Evolutionary conservation across 2,888 invertebrate species (phyloP), one percentile per base, ranked within the genome.

Genomic region (Drosophila testacea): DNA sequence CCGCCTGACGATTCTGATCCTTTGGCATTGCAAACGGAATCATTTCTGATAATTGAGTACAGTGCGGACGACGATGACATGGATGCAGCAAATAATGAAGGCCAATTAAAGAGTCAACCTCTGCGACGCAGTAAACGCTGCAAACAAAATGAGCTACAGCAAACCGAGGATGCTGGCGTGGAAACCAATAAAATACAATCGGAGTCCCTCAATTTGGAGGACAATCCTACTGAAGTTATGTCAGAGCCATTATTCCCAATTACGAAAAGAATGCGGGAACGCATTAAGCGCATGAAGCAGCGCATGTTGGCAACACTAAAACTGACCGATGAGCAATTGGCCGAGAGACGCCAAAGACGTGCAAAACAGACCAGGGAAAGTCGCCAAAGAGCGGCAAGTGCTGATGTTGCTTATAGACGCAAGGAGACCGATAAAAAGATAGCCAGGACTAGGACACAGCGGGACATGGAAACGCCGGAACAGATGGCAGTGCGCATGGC

Each of bases 211-310:
- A 42, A 42, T 22, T 16, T 42, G 42, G 9, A 39, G 6, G 13
- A 13, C 6, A 39, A 28, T n/a, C 4, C 28, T 9, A 30, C 11
- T 16, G 41, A 41, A n/a, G n/a, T 11, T 28, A 4, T 39, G 6
- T 4, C 22, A n/a, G 27, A 1, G 0, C 56, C 69, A n/a, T 55
- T 76, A 2, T 79, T 79, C 54, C 74, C 79, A 2, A 60, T 79
- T 6, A 76, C 79, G 6, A 13, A 34, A 6, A 32, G 50, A 16
- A 76, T 84, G 70, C 46, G 64, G 0, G 55, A 71, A 34, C 77
- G 85, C 10, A 75, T 87, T 13, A 39, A 51, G 2, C 73, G 69
- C 6, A 82, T 78, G 70, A 86, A 87, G 48, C 28, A 57, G 4
- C 84, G 88, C 22, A 68, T 86, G 46, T 11, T 77, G 38, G 56